Conservation (phyloP, 1,140 invertebrate species). For the Drosophila melanica region DNA sequence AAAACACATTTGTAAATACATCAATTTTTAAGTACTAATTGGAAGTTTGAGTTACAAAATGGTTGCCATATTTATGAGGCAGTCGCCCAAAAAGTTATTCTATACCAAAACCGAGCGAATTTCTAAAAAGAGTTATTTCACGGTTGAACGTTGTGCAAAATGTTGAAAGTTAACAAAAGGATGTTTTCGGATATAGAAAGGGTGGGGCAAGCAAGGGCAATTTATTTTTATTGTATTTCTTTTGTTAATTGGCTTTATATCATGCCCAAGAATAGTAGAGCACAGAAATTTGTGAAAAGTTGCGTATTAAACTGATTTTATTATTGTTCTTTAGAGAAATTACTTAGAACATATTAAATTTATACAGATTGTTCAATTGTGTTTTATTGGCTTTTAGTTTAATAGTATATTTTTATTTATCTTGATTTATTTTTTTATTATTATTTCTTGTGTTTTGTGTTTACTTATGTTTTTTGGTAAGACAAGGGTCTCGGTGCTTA, state of each 20-base stretch:
- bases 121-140: constrained; percentile 3
- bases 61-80: constrained; percentile 16
- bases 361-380: too few relatives aligned
- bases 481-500: background rate
- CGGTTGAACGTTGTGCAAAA: background rate
- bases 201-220: background rate
- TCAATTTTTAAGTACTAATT: constrained; percentile 48
- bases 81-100: constrained; percentile 7
- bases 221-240: constrained; percentile 9
- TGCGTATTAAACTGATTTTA: too few relatives aligned
- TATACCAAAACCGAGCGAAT: background rate
- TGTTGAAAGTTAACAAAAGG: constrained; percentile 9
- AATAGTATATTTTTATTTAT: too few relatives aligned
- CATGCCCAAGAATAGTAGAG: background rate
- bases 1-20: constrained; percentile 41
- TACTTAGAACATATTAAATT: too few relatives aligned
- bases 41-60: constrained; percentile 21
- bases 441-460: background rate
- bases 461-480: background rate
- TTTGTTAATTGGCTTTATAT: constrained; percentile 1
- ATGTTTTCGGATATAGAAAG: background rate
- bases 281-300: background rate
- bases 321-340: too few relatives aligned
- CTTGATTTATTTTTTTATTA: too few relatives aligned
- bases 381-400: too few relatives aligned